Percentiles rank a stretch among this genome's conserved stretches.
Evolutionary conservation across 2,888 invertebrate species (phyloP).

Genomic region (Andrena chrysosceles): DNA sequence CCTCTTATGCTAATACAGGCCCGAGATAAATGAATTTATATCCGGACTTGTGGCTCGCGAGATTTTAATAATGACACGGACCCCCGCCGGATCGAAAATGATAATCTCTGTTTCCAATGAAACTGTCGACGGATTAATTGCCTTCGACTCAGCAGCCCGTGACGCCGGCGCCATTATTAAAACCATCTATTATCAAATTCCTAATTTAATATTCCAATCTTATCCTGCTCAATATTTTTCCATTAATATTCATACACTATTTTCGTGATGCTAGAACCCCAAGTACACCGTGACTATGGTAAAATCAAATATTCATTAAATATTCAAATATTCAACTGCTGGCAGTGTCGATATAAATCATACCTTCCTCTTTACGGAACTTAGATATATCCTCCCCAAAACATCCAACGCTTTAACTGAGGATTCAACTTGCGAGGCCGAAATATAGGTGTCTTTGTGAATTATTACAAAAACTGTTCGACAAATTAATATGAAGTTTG

Average conservation of each 20-base stretch:
- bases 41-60: not conserved
- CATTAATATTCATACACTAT: conserved; percentile 4
- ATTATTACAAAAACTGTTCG: no score
- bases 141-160: not conserved
- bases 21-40: conserved; percentile 35
- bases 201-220: conserved; percentile 8
- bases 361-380: no score
- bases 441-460: no score
- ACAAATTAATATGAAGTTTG: no score
- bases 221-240: not conserved
- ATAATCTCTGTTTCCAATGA: conserved; percentile 15
- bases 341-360: no score
- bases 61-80: conserved; percentile 32
- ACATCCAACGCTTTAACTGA: no score
- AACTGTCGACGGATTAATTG: conserved; percentile 24
- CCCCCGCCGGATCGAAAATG: conserved; percentile 14
- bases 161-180: conserved; percentile 15
- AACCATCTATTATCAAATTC: not conserved
- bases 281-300: not conserved
- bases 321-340: no score
- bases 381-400: no score
- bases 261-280: not conserved
- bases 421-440: no score
- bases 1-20: conserved; percentile 28
- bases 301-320: not conserved